These are phyloP conservation scores for Myotis brandtii DNA, from an alignment of 2,113 vertebrate species.

Conservation along the genomic window DNA sequence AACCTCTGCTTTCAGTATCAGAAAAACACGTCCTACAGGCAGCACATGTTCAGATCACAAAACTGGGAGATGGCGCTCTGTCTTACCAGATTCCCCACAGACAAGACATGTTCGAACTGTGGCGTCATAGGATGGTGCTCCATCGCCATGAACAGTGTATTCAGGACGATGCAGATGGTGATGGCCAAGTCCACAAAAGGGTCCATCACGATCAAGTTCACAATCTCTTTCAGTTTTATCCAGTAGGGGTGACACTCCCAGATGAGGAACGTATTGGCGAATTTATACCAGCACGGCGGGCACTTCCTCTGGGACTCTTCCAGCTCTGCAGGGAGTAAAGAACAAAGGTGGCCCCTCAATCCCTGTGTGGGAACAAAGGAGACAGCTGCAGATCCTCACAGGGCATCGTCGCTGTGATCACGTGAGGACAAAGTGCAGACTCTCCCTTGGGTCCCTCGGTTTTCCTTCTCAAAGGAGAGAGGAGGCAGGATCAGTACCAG, in stretches of 20 bases:
- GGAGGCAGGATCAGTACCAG: not conserved
- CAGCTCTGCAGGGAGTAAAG: conserved; percentile 88
- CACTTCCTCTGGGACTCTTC: conserved; percentile 98
- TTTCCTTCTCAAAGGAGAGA: not conserved
- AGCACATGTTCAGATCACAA: not conserved
- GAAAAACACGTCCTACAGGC: not conserved
- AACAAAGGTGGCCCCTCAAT: conserved; percentile 32
- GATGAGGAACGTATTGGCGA: conserved; percentile 95
- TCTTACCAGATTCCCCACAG: conserved; percentile 96
- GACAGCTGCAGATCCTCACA: not conserved
- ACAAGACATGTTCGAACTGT: conserved; percentile 90
- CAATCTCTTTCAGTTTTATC: conserved; percentile 96
- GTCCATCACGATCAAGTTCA: conserved; percentile 98
- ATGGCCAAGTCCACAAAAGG: conserved; percentile 98
- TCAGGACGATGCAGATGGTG: conserved; percentile 99
- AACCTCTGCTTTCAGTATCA: not conserved
- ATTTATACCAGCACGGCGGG: conserved; percentile 99
- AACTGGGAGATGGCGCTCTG: not conserved
- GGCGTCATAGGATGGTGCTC: conserved; percentile 97
- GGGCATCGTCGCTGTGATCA: not conserved
- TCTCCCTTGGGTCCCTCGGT: not conserved
- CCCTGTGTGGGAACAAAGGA: not conserved
- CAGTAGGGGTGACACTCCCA: conserved; percentile 97
- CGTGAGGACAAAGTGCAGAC: not conserved
- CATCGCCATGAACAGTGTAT: conserved; percentile 99